Conservation (phyloP, 2,888 invertebrate species). For the Melanchra persicariae region DNA sequence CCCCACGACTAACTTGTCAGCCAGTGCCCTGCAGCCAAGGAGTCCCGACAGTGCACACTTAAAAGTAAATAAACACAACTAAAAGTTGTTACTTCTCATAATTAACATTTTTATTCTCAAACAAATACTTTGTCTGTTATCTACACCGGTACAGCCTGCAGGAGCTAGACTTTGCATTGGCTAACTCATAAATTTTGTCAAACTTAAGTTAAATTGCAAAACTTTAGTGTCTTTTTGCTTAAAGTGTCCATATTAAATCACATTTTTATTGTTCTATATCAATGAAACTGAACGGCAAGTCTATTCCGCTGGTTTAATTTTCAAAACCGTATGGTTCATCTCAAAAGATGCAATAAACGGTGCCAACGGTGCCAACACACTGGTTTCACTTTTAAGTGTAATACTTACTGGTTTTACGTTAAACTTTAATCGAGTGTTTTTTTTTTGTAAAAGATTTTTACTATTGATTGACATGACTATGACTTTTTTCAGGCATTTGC, state of each 20-base stretch:
- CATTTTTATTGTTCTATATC: neutral
- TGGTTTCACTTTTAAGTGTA: too few species aligned
- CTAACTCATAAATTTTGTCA: constrained; percentile 14
- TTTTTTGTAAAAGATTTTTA: neutral
- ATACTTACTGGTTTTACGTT: too few species aligned
- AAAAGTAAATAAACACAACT: neutral
- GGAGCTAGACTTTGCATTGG: constrained; percentile 10
- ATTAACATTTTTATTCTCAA: neutral
- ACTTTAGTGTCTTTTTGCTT: neutral
- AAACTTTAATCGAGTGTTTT: too few species aligned
- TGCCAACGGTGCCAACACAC: too few species aligned
- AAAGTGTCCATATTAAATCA: neutral
- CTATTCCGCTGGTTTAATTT: neutral
- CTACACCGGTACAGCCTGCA: neutral
- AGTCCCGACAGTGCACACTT: too few species aligned
- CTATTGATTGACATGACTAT: neutral
- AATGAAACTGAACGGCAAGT: neutral
- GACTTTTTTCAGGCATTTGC: neutral
- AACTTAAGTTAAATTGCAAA: neutral
- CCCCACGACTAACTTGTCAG: too few species aligned
- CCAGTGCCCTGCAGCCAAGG: too few species aligned
- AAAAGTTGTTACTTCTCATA: neutral
- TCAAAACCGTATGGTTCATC: neutral
- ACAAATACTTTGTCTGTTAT: constrained; percentile 7
- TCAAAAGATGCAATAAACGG: neutral